phyloP scores from a whole-genome alignment of 2,888 invertebrate species.

The Gerris lacustris region DNA sequence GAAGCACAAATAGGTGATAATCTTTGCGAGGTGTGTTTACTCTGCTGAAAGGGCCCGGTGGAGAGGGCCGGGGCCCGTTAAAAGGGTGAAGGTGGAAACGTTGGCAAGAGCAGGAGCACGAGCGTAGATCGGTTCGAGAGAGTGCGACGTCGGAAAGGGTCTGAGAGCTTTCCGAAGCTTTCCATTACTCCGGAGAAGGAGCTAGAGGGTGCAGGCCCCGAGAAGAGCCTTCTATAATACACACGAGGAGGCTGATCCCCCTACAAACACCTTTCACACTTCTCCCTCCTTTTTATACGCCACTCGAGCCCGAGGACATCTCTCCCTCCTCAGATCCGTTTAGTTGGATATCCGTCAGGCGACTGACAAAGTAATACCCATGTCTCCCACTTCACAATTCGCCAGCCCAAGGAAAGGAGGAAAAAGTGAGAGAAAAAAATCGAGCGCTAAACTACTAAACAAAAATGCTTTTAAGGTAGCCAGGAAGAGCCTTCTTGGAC shows the following conservation, averaged over 20 bases:
- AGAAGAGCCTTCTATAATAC: background rate
- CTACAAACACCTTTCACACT: slow-evolving; percentile 1
- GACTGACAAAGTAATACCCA: background rate
- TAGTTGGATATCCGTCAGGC: slow-evolving; percentile 2
- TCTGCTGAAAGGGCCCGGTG: background rate
- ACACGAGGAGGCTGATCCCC: background rate
- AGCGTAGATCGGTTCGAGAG: too few relatives aligned
- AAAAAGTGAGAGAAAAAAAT: too few relatives aligned
- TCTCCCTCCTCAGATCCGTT: background rate
- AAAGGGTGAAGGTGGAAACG: too few relatives aligned
- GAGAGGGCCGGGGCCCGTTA: too few relatives aligned
- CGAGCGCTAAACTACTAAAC: too few relatives aligned
- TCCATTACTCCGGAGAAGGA: background rate
- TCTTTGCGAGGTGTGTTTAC: background rate
- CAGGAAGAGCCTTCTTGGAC: too few relatives aligned
- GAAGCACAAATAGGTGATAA: background rate
- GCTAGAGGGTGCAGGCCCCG: too few relatives aligned
- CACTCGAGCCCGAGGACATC: background rate
- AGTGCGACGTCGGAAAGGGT: too few relatives aligned
- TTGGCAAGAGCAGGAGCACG: too few relatives aligned
- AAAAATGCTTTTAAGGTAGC: too few relatives aligned
- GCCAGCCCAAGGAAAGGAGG: too few relatives aligned
- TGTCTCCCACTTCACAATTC: too few relatives aligned
- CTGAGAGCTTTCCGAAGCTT: background rate
- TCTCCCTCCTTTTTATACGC: background rate